phyloP scores from a whole-genome alignment of 2,888 invertebrate species.

The Cephus sareptanus region DNA sequence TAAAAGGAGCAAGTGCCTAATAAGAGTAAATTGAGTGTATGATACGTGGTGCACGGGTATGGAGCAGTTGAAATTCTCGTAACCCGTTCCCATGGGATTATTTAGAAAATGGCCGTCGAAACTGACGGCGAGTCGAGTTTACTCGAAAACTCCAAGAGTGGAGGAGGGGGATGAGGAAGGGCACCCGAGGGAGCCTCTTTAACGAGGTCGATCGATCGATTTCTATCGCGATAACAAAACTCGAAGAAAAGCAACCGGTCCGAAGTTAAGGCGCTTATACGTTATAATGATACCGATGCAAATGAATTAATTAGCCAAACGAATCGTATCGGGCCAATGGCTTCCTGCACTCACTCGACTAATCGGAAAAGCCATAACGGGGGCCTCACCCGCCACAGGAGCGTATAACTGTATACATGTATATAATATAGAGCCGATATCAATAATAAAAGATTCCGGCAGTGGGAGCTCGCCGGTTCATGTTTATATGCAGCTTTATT shows the following conservation, averaged over 20 bases:
- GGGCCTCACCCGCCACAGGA: neutral
- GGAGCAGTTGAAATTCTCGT: neutral
- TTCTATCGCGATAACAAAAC: neutral
- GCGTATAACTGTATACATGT: neutral
- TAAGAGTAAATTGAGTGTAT: neutral
- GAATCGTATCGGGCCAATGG: neutral
- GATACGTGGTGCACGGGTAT: neutral
- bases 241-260: neutral
- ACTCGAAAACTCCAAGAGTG: neutral
- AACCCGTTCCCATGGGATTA: neutral
- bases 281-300: neutral
- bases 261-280: neutral
- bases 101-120: neutral
- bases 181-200: neutral
- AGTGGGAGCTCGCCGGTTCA: constrained; percentile 26
- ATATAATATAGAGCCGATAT: constrained; percentile 20
- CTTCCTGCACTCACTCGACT: neutral
- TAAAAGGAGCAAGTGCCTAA: neutral
- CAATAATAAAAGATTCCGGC: constrained; percentile 41
- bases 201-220: neutral
- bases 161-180: neutral
- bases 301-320: neutral
- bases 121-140: neutral
- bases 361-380: neutral
- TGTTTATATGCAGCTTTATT: constrained; percentile 50